Percentiles rank a stretch among this genome's conserved stretches.
Conservation (phyloP, 2,797 vertebrate genomes). For the Brachymystax lenok region DNA sequence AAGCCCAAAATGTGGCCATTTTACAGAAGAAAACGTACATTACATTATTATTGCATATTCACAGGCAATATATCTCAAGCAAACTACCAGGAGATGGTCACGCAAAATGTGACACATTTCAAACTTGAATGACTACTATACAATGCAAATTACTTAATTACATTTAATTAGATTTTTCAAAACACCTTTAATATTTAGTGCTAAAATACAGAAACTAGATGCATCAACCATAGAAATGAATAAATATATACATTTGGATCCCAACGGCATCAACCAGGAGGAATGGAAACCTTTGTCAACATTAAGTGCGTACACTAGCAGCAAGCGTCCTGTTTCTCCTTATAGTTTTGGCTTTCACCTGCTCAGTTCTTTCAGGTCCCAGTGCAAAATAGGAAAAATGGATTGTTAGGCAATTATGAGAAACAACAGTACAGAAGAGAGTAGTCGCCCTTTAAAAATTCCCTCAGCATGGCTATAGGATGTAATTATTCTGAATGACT, state of each 20-base stretch:
- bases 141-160: constrained; percentile 13
- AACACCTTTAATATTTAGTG: constrained; percentile 15
- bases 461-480: neutral
- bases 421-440: neutral
- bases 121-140: constrained; percentile 9
- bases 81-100: constrained; percentile 24
- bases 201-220: neutral
- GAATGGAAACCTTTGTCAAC: constrained; percentile 8
- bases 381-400: neutral
- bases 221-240: neutral
- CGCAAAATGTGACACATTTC: constrained; percentile 28
- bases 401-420: neutral
- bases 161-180: neutral
- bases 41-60: constrained; percentile 58
- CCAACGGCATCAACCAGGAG: too few species aligned
- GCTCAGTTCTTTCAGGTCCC: neutral
- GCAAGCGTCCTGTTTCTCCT: neutral
- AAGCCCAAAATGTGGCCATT: constrained; percentile 39
- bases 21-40: constrained; percentile 50
- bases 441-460: neutral
- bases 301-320: neutral
- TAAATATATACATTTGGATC: neutral
- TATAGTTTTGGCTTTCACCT: neutral
- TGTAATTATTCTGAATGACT: neutral
- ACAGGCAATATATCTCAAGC: constrained; percentile 52